Percentiles rank a stretch among this genome's conserved stretches.
These are phyloP conservation scores for Cossypha polioptera DNA, from an alignment of 2,797 vertebrate genomes.

Conservation along the genomic window DNA sequence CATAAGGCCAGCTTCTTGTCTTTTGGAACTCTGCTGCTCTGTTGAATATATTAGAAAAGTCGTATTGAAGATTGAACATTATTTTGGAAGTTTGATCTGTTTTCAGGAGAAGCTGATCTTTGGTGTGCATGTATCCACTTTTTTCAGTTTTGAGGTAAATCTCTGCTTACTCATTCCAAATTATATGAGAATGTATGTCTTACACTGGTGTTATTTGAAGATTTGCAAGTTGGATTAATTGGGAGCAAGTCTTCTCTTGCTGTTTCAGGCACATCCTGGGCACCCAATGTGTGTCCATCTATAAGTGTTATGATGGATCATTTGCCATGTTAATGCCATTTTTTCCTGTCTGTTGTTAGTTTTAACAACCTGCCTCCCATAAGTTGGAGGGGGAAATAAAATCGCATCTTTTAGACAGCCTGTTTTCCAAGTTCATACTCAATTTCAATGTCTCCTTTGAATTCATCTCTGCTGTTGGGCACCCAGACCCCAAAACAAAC, in stretches of 20 bases:
- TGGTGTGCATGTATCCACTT: neutral
- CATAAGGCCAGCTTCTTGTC: neutral
- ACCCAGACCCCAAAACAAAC: neutral
- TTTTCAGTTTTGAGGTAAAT: neutral
- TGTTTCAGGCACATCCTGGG: neutral
- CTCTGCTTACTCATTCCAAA: neutral
- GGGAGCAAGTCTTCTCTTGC: neutral
- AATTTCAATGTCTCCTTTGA: neutral
- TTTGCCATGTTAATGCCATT: neutral
- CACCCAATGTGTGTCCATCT: rapidly evolving
- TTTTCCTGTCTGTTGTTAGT: neutral
- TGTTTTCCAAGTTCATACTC: neutral
- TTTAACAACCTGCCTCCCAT: neutral
- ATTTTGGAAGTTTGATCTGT: neutral
- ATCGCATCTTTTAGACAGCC: neutral
- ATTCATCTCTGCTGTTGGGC: neutral
- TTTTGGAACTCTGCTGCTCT: neutral
- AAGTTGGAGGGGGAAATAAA: neutral
- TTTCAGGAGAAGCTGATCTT: neutral
- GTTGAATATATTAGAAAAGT: neutral
- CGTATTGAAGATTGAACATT: neutral
- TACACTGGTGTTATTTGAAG: neutral
- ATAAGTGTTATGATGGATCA: neutral
- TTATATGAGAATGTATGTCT: neutral
- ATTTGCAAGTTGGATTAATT: neutral